Percentiles rank a stretch among this genome's conserved stretches.
Evolutionary conservation across 2,113 vertebrate species (phyloP).

Genomic region (Oncorhynchus gorbuscha): DNA sequence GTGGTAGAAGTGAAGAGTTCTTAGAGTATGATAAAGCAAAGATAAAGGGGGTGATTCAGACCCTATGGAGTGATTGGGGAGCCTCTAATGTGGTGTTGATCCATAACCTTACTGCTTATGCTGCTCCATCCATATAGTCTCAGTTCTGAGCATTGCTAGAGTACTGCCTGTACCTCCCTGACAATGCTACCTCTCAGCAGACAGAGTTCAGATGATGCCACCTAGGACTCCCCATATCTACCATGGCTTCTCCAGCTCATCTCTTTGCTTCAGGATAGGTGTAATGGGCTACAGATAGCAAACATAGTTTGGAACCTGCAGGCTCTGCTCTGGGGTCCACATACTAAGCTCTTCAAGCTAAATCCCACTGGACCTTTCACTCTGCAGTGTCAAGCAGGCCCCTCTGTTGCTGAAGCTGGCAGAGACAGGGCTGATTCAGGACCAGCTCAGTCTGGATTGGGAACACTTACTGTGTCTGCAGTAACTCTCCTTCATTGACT

Average conservation of each 20-base stretch:
- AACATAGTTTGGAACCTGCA: constrained; percentile 69
- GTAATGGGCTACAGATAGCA: constrained; percentile 23
- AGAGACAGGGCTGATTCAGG: constrained; percentile 46
- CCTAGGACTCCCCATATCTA: constrained; percentile 53
- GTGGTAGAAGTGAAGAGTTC: neutral
- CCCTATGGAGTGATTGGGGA: constrained; percentile 49
- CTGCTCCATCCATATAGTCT: constrained; percentile 41
- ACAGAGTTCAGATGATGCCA: constrained; percentile 32
- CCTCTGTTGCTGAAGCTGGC: constrained; percentile 78
- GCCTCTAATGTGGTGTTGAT: constrained; percentile 71
- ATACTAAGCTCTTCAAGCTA: constrained; percentile 50
- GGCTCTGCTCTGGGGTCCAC: constrained; percentile 83
- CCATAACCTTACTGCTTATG: constrained; percentile 33
- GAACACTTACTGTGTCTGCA: constrained; percentile 80
- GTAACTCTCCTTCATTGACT: constrained; percentile 68
- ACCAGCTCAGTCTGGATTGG: constrained; percentile 50
- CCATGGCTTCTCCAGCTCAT: constrained; percentile 61
- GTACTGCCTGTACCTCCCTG: constrained; percentile 54
- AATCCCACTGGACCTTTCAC: constrained; percentile 33
- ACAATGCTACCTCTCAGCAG: constrained; percentile 15
- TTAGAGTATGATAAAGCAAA: neutral
- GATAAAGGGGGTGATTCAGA: constrained; percentile 23
- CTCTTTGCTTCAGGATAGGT: constrained; percentile 56
- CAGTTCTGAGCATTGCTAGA: constrained; percentile 69
- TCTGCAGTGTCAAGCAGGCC: constrained; percentile 67